Evolutionary conservation across 2,113 vertebrate species (phyloP).

Genomic region (Phaethornis superciliosus): DNA sequence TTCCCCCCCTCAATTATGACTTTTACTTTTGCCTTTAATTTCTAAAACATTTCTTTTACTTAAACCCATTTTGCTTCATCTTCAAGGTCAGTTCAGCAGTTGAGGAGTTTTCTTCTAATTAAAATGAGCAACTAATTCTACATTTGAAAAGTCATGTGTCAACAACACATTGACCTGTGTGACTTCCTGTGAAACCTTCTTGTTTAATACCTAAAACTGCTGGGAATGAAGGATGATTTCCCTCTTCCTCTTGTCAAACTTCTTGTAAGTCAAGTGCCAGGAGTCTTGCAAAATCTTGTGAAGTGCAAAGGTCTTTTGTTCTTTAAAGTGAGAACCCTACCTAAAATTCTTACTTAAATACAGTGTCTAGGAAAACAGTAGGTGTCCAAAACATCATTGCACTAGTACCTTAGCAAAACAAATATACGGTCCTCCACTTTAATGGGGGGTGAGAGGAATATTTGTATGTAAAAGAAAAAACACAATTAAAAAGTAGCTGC

Average conservation of each 20-base stretch:
- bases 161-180: neutral
- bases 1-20: neutral
- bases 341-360: neutral
- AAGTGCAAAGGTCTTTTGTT: neutral
- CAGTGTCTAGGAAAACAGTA: rapidly evolving
- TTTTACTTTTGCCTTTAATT: neutral
- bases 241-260: neutral
- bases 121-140: neutral
- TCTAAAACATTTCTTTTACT: neutral
- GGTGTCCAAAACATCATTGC: neutral
- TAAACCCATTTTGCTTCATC: neutral
- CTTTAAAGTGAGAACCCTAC: neutral
- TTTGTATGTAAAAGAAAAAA: neutral
- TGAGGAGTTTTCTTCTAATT: neutral
- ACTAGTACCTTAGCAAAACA: neutral
- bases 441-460: neutral
- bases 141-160: neutral
- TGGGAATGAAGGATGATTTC: neutral
- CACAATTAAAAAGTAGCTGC: neutral
- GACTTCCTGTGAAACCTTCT: neutral
- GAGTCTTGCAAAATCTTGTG: neutral
- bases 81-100: conserved; percentile 8
- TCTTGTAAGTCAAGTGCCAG: neutral
- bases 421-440: neutral
- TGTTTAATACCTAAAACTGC: neutral